These are phyloP conservation scores for Fistularia commersonii DNA, from an alignment of 2,797 vertebrate genomes.

Conservation along the genomic window DNA sequence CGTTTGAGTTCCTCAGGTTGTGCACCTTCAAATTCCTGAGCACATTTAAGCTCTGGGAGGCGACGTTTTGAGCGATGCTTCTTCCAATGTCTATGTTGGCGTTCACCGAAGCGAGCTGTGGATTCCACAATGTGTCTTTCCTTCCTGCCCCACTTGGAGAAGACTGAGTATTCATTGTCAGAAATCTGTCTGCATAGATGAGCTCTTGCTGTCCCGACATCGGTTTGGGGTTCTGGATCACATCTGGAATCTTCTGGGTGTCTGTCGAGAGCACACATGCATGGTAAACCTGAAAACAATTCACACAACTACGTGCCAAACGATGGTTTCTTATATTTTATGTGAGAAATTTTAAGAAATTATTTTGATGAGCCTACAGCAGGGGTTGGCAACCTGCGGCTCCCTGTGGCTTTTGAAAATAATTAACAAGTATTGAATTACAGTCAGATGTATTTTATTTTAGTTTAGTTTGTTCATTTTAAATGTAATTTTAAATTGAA, in stretches of 20 bases:
- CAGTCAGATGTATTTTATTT: neutral
- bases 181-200: conserved; percentile 37
- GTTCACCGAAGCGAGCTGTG: conserved; percentile 27
- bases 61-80: conserved; percentile 28
- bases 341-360: neutral
- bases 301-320: no score
- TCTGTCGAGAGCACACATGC: conserved; percentile 30
- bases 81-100: conserved; percentile 37
- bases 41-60: conserved; percentile 37
- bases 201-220: conserved; percentile 29
- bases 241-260: conserved; percentile 29
- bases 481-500: neutral
- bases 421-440: neutral
- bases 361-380: no score
- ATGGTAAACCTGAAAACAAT: no score
- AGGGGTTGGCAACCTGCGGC: no score
- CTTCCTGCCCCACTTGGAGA: conserved; percentile 17
- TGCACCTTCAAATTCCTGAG: conserved; percentile 60
- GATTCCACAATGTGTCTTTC: conserved; percentile 44
- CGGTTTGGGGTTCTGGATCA: conserved; percentile 30
- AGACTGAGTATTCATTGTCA: conserved; percentile 27
- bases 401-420: no score
- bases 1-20: conserved; percentile 45
- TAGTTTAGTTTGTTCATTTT: neutral
- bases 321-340: neutral